phyloP scores from a whole-genome alignment of 2,113 vertebrate species.

The Cyanoramphus novaezelandiae region DNA sequence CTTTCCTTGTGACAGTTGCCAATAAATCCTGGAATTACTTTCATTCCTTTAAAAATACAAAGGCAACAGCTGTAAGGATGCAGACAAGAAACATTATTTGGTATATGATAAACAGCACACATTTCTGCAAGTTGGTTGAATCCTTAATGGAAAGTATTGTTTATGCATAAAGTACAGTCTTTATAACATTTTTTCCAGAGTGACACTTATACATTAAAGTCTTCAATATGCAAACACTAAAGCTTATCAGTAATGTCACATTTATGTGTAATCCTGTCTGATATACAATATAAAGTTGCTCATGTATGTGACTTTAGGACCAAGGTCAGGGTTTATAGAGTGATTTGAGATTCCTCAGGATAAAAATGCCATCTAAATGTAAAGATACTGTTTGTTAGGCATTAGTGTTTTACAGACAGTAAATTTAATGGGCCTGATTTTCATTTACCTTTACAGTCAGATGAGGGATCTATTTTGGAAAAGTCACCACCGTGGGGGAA shows the following conservation, averaged over 20 bases:
- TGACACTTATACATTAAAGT: not conserved
- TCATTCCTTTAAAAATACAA: not conserved
- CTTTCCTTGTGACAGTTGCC: slow-evolving; percentile 5
- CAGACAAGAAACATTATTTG: not conserved
- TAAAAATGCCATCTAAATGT: slow-evolving; percentile 65
- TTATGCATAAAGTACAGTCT: not conserved
- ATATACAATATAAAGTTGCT: not conserved
- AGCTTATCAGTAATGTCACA: not conserved
- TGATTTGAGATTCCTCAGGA: slow-evolving; percentile 55
- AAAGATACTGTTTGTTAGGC: slow-evolving; percentile 64
- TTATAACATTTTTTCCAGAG: not conserved
- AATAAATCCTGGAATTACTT: slow-evolving; percentile 27
- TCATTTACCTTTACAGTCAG: slow-evolving; percentile 57
- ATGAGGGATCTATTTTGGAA: slow-evolving; percentile 64
- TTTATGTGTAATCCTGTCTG: not conserved
- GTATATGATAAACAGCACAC: not conserved
- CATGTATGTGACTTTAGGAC: not conserved
- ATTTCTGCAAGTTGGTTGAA: not conserved
- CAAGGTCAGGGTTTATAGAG: slow-evolving; percentile 42
- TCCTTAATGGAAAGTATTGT: not conserved
- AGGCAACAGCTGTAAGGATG: slow-evolving; percentile 25
- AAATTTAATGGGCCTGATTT: slow-evolving; percentile 64
- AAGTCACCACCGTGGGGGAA: slow-evolving; percentile 59
- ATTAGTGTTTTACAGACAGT: slow-evolving; percentile 66
- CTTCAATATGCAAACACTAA: not conserved